A percentile compares a stretch with the other conserved stretches of the same genome.
These are phyloP conservation scores for Myotis findleyi DNA, from an alignment of 2,797 vertebrate genomes.

Conservation along the genomic window DNA sequence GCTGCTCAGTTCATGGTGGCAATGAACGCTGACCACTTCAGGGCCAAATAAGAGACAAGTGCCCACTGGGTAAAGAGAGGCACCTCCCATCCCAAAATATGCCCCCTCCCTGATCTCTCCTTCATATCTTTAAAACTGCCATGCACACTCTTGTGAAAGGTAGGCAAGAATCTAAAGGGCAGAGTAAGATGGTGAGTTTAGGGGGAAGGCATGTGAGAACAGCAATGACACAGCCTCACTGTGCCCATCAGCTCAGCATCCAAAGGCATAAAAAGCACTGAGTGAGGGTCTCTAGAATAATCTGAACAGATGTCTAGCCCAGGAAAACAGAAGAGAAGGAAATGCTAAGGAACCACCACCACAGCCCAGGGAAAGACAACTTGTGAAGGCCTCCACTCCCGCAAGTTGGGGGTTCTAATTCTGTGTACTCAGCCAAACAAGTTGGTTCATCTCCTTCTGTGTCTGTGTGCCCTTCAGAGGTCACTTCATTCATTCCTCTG, in stretches of 20 bases:
- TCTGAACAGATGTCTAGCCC: background rate
- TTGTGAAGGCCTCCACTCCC: background rate
- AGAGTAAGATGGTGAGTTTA: background rate
- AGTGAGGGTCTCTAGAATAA: background rate
- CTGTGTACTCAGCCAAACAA: accelerated
- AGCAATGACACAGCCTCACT: background rate
- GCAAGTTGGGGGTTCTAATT: accelerated
- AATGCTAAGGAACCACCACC: background rate
- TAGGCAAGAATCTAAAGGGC: background rate
- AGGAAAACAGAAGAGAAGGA: background rate
- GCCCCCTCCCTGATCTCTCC: background rate
- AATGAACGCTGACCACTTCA: background rate
- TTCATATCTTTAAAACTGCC: background rate
- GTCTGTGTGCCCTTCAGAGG: background rate
- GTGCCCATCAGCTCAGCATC: background rate
- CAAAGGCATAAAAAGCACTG: background rate
- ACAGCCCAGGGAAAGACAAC: background rate
- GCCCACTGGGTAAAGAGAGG: background rate
- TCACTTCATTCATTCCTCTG: no score
- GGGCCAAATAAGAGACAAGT: background rate
- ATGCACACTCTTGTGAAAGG: background rate
- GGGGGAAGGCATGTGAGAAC: accelerated
- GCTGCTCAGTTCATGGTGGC: background rate
- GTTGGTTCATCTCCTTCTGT: background rate
- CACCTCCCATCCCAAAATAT: background rate